Base-by-base conservation (phyloP, 2,797 vertebrate species). In the Sebastes nivosus region DNA sequence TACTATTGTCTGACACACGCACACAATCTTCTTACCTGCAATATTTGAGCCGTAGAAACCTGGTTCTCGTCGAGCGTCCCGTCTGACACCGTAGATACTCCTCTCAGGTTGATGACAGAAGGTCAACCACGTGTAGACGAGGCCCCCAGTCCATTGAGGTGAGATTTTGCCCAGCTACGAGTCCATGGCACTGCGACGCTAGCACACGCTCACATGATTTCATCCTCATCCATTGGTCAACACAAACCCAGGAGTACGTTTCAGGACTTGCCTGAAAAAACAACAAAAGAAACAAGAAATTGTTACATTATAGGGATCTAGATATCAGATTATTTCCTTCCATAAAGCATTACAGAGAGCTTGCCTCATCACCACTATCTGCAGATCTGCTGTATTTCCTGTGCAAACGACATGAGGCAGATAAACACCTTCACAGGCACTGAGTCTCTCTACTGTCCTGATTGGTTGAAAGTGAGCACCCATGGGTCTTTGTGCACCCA, bases 141-240 rank as follows among this genome's bases (percentile, higher is more conserved):
- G 88, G 87, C 69, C 80, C 85, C 87, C 88, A 74, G 85, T 93
- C 94, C 88, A 89, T 87, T 25, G 75, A 86, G 82, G 74, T 60
- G 72, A 76, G 60, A 46, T 8, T 55, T 24, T n/a, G 69, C 34
- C 55, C 69, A 54, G 81, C 85, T 82, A 67, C 18, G n/a, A 50
- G 61, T 80, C 90, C 69, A 52, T 76, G 72, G 71, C 70, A 71
- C 32, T 12, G 67, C 6, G 14, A 54, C 64, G 80, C 64, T 36
- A 11, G 59, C 1, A 34, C 55, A 1, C 20, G n/a, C 67, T 90
- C 76, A 89, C 88, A 85, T 81, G 81, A 67, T 80, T 77, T 86
- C 90, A 88, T 92, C 90, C 81, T 88, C 63, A 25, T 82, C 92
- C 92, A 93, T 93, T 29, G 83, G 80, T 46, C 72, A 67, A 74